Evolutionary conservation across 2,888 invertebrate species (phyloP).

Genomic region (Aromia moschata): DNA sequence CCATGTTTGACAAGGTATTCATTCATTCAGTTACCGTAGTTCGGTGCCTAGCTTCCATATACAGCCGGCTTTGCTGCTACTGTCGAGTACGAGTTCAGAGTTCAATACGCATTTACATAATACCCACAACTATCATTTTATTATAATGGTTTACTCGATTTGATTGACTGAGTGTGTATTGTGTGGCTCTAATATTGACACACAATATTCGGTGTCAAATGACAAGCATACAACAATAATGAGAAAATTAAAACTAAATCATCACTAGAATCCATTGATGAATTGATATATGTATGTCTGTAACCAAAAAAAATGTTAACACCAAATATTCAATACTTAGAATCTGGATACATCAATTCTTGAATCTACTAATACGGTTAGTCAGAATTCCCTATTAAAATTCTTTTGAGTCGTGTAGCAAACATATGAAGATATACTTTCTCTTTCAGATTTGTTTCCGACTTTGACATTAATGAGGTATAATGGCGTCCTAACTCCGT

Average conservation of each 20-base stretch:
- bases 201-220: no score
- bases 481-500: neutral
- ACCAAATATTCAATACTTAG: no score
- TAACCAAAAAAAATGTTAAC: no score
- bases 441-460: neutral
- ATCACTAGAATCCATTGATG: no score
- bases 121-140: conserved; percentile 23
- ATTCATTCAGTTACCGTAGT: conserved; percentile 23
- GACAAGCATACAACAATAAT: no score
- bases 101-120: conserved; percentile 26
- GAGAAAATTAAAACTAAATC: no score
- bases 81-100: conserved; percentile 15
- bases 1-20: conserved; percentile 27
- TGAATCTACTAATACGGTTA: no score
- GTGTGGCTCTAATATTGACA: neutral
- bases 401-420: no score
- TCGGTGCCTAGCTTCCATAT: conserved; percentile 20
- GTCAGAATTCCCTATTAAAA: no score
- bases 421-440: no score
- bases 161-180: conserved; percentile 21
- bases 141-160: conserved; percentile 16
- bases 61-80: conserved; percentile 20
- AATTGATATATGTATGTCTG: no score
- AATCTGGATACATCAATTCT: no score
- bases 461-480: conserved; percentile 3